phyloP scores from a whole-genome alignment of 2,113 vertebrate species.

The Cynopterus brachyotis region DNA sequence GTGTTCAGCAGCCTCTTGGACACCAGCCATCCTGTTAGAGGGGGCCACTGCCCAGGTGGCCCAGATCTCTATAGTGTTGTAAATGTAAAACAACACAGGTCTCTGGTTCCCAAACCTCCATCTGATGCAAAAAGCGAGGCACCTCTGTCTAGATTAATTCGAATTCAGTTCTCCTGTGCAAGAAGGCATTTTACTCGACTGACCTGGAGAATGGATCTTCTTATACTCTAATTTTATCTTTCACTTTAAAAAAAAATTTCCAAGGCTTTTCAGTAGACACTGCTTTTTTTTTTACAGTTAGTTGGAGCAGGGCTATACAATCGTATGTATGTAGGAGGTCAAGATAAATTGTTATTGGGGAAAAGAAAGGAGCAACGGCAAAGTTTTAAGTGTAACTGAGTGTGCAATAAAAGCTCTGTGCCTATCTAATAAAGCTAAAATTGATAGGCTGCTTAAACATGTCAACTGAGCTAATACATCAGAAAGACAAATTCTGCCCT shows the following conservation, averaged over 20 bases:
- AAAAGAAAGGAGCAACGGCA: background rate
- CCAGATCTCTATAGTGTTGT: background rate
- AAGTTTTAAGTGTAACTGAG: background rate
- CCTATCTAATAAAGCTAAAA: background rate
- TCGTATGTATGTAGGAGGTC: background rate
- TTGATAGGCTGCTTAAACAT: background rate
- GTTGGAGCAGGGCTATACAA: background rate
- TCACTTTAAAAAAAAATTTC: background rate
- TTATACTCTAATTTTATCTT: background rate
- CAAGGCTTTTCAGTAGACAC: background rate
- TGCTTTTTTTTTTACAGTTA: background rate
- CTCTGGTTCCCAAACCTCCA: background rate
- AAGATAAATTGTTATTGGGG: background rate
- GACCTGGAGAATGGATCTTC: background rate
- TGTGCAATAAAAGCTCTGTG: background rate
- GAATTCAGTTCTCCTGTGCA: background rate
- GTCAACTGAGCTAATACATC: background rate
- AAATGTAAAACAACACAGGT: background rate
- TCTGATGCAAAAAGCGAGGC: background rate
- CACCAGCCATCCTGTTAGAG: background rate
- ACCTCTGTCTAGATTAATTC: background rate
- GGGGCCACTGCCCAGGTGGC: background rate
- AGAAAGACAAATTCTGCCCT: conserved; percentile 30
- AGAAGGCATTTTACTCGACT: background rate
- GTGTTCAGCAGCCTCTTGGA: background rate